Conservation (phyloP, 2,797 vertebrate genomes). For the Picus viridis region DNA sequence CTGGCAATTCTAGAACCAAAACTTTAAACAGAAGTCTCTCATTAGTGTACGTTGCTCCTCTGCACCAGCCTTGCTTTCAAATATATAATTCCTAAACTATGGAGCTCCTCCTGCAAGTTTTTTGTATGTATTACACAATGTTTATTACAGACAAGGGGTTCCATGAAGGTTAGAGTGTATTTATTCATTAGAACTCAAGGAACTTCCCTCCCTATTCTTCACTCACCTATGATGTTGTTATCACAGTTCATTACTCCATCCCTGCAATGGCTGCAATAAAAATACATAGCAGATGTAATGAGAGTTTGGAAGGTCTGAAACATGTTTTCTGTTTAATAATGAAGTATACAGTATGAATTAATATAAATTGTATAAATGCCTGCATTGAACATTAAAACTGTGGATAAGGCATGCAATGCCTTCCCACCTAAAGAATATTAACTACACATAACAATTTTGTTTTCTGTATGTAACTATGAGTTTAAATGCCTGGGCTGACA, state of each 20-base stretch:
- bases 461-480: neutral
- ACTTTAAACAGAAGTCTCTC: neutral
- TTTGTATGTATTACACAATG: neutral
- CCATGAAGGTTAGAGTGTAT: neutral
- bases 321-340: neutral
- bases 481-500: neutral
- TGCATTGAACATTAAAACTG: neutral
- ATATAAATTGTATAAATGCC: neutral
- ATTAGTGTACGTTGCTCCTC: neutral
- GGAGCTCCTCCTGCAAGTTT: neutral
- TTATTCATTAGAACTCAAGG: neutral
- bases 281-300: neutral
- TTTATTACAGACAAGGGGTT: neutral
- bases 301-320: neutral
- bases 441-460: neutral
- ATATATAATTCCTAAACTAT: neutral
- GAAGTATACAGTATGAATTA: neutral
- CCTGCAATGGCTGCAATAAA: slow-evolving; percentile 85
- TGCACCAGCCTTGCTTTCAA: neutral
- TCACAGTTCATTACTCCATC: slow-evolving; percentile 90
- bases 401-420: neutral
- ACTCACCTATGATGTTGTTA: slow-evolving; percentile 79
- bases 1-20: neutral
- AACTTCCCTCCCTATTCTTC: neutral
- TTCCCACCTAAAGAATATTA: neutral